Base-by-base conservation (phyloP, 1,140 invertebrate genomes). In the Brachionus paranguensis region DNA sequence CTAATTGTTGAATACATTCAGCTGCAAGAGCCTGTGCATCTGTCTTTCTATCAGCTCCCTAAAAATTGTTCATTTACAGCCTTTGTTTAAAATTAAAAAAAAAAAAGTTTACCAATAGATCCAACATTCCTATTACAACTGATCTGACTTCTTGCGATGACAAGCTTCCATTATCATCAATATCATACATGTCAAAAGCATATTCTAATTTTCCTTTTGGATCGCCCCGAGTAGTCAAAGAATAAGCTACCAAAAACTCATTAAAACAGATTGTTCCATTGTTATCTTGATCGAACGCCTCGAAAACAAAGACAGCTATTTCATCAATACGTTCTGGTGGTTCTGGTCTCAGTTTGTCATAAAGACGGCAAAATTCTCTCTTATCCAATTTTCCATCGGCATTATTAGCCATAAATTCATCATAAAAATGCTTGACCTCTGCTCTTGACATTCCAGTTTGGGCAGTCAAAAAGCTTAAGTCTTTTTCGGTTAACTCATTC, bases 111-210 rank as follows among this genome's bases (percentile, higher is more conserved):
- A 60, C 70, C 20, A 79, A 53, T 20, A 79, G 29, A 79, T 81
- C 78, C 17, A 81, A 24, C 78, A 81, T 81, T 47, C 53, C 78
- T 17, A 64, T 29, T 12, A 81, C 17, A 68, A 81, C 78, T 20
- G 33, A 43, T 81, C 33, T 64, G 3, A 81, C 37, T 47, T 81
- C 78, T 45, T 24, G 27, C 3, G 17, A 43, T 1, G 29, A 29
- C 10, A 83, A 37, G 11, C 17, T 64, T 43, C 81, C 81, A 72
- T 83, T 72, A 55, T 43, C 20, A 70, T 83, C 81, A 20, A 41
- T 14, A 72, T 83, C 81, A 55, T 83, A 83, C 20, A 68, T 60
- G n/a, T 60, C 53, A 65, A 83, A 83, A n/a, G 78, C 78, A 83
- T 83, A 83, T 47, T 83, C 43, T 20, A 83, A 70, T 65, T 64